These are phyloP conservation scores for Biston stratarius DNA, from an alignment of 2,888 invertebrate genomes.

Conservation along the genomic window DNA sequence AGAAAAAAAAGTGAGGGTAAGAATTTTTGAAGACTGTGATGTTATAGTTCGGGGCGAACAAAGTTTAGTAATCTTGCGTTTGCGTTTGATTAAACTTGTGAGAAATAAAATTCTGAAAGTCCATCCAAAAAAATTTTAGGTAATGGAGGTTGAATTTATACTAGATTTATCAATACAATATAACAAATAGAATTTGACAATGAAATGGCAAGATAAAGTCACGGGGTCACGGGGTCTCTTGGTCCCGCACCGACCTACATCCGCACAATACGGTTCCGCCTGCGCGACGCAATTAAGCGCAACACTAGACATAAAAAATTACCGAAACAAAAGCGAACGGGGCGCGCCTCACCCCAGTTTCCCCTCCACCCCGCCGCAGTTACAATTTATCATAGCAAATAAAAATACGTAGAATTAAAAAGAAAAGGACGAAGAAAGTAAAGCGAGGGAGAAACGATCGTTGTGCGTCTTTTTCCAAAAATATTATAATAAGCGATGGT, in stretches of 20 bases:
- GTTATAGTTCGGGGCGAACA: no score
- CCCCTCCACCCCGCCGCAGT: slow-evolving; percentile 68
- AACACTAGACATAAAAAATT: slow-evolving; percentile 85
- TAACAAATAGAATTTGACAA: slow-evolving; percentile 48
- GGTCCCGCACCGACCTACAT: slow-evolving; percentile 74
- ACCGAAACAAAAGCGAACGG: slow-evolving; percentile 82
- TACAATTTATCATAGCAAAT: slow-evolving; percentile 86
- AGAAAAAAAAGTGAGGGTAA: no score
- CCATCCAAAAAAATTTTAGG: no score
- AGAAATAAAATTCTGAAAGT: no score
- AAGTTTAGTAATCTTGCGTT: no score
- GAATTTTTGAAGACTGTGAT: no score
- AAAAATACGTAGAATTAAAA: slow-evolving; percentile 85
- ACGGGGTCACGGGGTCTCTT: slow-evolving; percentile 67
- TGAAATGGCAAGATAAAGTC: slow-evolving; percentile 64
- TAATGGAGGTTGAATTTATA: no score
- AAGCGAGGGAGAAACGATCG: slow-evolving; percentile 74
- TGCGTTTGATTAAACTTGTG: no score
- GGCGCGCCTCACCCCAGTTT: slow-evolving; percentile 55
- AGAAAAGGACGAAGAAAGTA: slow-evolving; percentile 81
- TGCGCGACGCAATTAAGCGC: slow-evolving; percentile 82
- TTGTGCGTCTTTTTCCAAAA: slow-evolving; percentile 65
- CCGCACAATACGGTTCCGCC: slow-evolving; percentile 78
- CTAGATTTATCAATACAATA: no score
- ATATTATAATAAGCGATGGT: slow-evolving; percentile 58